Evolutionary conservation across 1,140 invertebrate genomes (phyloP).

Genomic region (Listronotus bonariensis): DNA sequence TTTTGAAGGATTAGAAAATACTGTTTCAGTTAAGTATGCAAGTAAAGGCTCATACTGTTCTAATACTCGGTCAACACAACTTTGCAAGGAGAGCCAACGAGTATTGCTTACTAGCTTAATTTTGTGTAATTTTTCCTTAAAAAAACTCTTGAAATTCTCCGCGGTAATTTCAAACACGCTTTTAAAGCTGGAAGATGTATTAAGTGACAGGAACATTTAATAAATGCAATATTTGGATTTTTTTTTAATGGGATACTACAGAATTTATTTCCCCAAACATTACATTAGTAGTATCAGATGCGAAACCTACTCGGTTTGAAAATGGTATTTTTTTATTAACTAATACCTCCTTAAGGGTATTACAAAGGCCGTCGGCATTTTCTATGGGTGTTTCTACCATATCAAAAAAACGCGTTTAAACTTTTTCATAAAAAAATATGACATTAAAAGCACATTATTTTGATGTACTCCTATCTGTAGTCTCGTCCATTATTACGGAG

Average conservation of each 20-base stretch:
- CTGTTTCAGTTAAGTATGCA: slow-evolving; percentile 47
- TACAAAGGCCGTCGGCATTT: slow-evolving; percentile 34
- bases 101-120: slow-evolving; percentile 49
- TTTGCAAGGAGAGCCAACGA: slow-evolving; percentile 53
- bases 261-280: slow-evolving; percentile 52
- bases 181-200: slow-evolving; percentile 13
- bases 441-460: slow-evolving; percentile 18
- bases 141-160: slow-evolving; percentile 53
- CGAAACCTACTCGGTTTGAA: slow-evolving; percentile 49
- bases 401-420: slow-evolving; percentile 31
- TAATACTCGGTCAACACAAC: slow-evolving; percentile 51
- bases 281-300: slow-evolving; percentile 51
- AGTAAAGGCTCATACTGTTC: slow-evolving; percentile 46
- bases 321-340: slow-evolving; percentile 43
- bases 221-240: slow-evolving; percentile 6
- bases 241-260: slow-evolving; percentile 23
- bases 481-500: slow-evolving; percentile 6
- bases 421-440: neutral
- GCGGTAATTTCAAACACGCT: slow-evolving; percentile 19
- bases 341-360: slow-evolving; percentile 31
- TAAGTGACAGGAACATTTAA: slow-evolving; percentile 23
- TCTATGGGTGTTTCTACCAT: slow-evolving; percentile 37
- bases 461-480: neutral
- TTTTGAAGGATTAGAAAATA: slow-evolving; percentile 50
- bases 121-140: slow-evolving; percentile 48